These are phyloP conservation scores for Cynopterus brachyotis DNA, from an alignment of 2,113 vertebrate species.

Conservation along the genomic window DNA sequence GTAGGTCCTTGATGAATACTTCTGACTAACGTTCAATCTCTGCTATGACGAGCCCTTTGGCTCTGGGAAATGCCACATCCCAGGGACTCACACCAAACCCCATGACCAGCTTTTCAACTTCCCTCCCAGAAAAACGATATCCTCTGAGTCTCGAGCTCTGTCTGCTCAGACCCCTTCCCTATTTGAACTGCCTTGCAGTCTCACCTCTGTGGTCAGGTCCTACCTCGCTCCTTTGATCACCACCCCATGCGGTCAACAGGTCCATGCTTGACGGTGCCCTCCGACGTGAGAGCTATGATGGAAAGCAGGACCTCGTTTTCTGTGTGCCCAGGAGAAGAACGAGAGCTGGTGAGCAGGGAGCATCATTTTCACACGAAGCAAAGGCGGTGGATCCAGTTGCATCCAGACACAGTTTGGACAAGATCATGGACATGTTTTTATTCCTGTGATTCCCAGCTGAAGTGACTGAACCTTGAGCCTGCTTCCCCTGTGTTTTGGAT, in stretches of 20 bases:
- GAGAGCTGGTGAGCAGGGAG: not conserved
- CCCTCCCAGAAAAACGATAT: not conserved
- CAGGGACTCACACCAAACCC: not conserved
- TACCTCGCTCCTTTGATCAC: not conserved
- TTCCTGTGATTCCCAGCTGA: too few relatives aligned
- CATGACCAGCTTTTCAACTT: not conserved
- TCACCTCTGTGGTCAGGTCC: too few relatives aligned
- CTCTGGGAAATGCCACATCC: not conserved
- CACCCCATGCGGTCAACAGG: not conserved
- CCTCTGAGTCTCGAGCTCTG: not conserved
- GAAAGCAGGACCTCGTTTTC: not conserved
- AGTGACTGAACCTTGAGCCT: not conserved
- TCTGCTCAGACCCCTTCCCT: not conserved
- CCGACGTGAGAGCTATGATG: too few relatives aligned
- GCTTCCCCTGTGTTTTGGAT: not conserved
- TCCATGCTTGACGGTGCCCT: not conserved
- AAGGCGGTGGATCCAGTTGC: rapidly evolving
- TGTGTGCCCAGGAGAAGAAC: not conserved
- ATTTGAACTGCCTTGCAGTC: not conserved
- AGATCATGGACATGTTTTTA: not conserved
- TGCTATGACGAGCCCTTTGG: not conserved
- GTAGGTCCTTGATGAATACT: not conserved
- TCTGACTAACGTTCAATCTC: not conserved
- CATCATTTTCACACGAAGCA: not conserved
- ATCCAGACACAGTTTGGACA: not conserved